Evolutionary conservation across 1,140 invertebrate species (phyloP), one percentile per base, ranked within the genome.

Genomic region (Cecropterus lyciades): DNA sequence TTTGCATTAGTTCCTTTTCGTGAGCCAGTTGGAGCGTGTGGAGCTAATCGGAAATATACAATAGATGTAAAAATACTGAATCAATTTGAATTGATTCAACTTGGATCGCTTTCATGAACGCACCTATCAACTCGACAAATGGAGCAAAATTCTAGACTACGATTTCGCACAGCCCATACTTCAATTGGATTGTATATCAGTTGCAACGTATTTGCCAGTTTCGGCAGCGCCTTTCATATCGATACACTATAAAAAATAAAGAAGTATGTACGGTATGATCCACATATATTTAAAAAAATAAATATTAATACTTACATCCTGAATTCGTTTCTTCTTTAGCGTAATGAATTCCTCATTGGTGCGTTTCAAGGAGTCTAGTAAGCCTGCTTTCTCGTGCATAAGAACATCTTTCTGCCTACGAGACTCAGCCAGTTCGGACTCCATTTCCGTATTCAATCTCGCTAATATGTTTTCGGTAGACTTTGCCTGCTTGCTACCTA

Each of bases 11-110:
- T 79, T 97, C 96, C 24, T 95, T 94, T 73, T 97, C 96, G 64
- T 97, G 96, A 5, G 96, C 95, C 64, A 95, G 93, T 86, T 97
- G 96, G 3, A 96, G 87, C 4, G 95, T 93, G 84, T 96, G 96
- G 6, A 97, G 82, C 95, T 96, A 51, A 55, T n/a, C 9, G 13
- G 13, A 24, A 63, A 13, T 46, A n/a, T 37, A 37, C 0, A 37
- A 37, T 37, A 37, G 33, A 2, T 37, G n/a, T n/a, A n/a, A 37
- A 37, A 37, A 37, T 37, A 37, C 9, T 20, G 20, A 5, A 20
- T 2, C 20, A n/a, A n/a, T n/a, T n/a, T n/a, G n/a, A n/a, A n/a
- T n/a, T n/a, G n/a, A n/a, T n/a, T n/a, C n/a, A n/a, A n/a, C n/a
- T n/a, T n/a, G n/a, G n/a, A n/a, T n/a, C n/a, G n/a, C n/a, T n/a